Evolutionary conservation across 2,888 invertebrate species (phyloP).

Genomic region (Lathronympha strigana): DNA sequence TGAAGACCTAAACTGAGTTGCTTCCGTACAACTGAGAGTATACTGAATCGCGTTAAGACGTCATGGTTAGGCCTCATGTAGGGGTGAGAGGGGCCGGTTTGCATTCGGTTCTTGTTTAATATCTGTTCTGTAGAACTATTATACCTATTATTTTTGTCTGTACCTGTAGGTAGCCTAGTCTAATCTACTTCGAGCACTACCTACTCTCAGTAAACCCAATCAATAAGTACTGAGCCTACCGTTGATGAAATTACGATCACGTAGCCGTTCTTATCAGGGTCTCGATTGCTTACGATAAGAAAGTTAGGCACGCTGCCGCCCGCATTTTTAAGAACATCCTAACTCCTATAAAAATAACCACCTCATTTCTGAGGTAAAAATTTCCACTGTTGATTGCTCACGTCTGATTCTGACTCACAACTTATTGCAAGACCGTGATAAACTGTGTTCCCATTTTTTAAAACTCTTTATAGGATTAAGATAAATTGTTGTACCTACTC

Average conservation of each 20-base stretch:
- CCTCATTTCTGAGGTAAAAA: slow-evolving; percentile 24
- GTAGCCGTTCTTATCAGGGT: slow-evolving; percentile 27
- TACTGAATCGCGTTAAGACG: no score
- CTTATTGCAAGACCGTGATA: slow-evolving; percentile 22
- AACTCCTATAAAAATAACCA: slow-evolving; percentile 32
- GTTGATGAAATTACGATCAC: slow-evolving; percentile 33
- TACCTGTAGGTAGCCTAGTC: no score
- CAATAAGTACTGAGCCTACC: slow-evolving; percentile 2
- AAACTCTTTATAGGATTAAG: slow-evolving; percentile 10
- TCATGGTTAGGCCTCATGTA: no score
- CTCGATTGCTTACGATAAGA: slow-evolving; percentile 32
- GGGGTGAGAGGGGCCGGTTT: no score
- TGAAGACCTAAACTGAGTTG: no score
- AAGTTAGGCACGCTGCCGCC: slow-evolving; percentile 28
- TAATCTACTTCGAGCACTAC: not conserved
- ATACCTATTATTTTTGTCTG: no score
- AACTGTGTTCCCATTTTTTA: slow-evolving; percentile 4
- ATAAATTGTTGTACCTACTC: slow-evolving; percentile 4
- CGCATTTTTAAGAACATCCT: slow-evolving; percentile 28
- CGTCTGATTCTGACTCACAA: slow-evolving; percentile 29
- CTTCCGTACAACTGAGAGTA: no score
- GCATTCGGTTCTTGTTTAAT: no score
- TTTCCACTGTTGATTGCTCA: slow-evolving; percentile 15
- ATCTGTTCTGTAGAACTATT: no score
- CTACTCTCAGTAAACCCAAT: not conserved